Percentiles rank a stretch among this genome's conserved stretches.
These are phyloP conservation scores for Actenoides lindsayi DNA, from an alignment of 2,113 vertebrate species.

Conservation along the genomic window DNA sequence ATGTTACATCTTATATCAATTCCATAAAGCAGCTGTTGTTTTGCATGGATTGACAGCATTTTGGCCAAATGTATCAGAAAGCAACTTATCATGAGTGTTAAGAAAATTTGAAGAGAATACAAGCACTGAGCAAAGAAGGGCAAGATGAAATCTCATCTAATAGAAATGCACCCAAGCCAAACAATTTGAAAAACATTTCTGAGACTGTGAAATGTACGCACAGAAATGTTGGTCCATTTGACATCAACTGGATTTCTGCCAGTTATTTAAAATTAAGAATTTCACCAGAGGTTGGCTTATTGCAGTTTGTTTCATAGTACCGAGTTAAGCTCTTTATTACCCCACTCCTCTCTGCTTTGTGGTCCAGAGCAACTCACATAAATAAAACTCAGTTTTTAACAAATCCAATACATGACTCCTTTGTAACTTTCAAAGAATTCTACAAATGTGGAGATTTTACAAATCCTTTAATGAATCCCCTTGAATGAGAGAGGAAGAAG, in stretches of 20 bases:
- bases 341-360: neutral
- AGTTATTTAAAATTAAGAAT: neutral
- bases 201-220: neutral
- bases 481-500: neutral
- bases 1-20: neutral
- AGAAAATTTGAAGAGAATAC: neutral
- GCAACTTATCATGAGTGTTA: neutral
- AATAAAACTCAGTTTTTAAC: neutral
- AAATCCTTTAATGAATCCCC: neutral
- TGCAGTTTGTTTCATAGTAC: neutral
- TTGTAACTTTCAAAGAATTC: neutral
- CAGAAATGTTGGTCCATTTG: neutral
- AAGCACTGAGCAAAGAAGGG: neutral
- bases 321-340: neutral
- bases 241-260: neutral
- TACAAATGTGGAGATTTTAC: neutral
- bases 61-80: neutral
- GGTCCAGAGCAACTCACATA: neutral
- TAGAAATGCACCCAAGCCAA: neutral
- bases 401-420: neutral
- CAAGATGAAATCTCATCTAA: neutral
- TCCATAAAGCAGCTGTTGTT: conserved; percentile 57
- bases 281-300: neutral
- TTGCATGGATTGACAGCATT: conserved; percentile 28
- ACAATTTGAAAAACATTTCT: neutral